Evolutionary conservation across 2,797 vertebrate species (phyloP), one percentile per base, ranked within the genome.

Genomic region (Lagocephalus sceleratus): DNA sequence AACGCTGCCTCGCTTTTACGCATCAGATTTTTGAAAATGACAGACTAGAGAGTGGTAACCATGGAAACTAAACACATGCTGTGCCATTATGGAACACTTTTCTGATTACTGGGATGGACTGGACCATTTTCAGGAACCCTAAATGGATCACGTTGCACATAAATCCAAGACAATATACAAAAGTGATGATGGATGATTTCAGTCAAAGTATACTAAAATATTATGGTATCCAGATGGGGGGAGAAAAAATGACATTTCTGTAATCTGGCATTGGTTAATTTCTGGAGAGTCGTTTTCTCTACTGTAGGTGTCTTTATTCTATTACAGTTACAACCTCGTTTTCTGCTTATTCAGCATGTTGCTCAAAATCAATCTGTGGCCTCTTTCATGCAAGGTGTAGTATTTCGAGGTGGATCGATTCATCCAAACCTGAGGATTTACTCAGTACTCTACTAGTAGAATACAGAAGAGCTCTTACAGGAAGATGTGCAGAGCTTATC

Each of bases 11-110:
- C 54, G 57, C 47, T 35, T 11, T 60, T 20, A 47, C 26, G 46
- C n/a, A 40, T 6, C 39, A 9, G 42, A 17, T 63, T 76, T 20
- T 74, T 65, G 19, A 29, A 54, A 57, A 45, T 56, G 66, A 77
- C 61, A 63, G 54, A 44, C 44, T 9, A 25, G 52, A 25, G 52
- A 56, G 38, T 45, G 43, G 49, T 63, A 44, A 61, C 35, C 25
- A 25, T 14, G 12, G 46, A 45, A 69, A 65, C 17, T 48, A 19
- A 65, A 54, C 16, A 17, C 9, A 1, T 42, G 32, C 25, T 20
- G 44, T 38, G 22, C 41, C 45, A 47, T 64, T 61, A 26, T 62
- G 47, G 53, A 68, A 47, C 58, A 65, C 20, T 25, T 54, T 40
- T 64, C 62, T 73, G 54, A 68, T 57, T 60, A 50, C 15, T 41